These are phyloP conservation scores for Papilio polyxenes DNA, from an alignment of 1,140 invertebrate species.

Conservation along the genomic window DNA sequence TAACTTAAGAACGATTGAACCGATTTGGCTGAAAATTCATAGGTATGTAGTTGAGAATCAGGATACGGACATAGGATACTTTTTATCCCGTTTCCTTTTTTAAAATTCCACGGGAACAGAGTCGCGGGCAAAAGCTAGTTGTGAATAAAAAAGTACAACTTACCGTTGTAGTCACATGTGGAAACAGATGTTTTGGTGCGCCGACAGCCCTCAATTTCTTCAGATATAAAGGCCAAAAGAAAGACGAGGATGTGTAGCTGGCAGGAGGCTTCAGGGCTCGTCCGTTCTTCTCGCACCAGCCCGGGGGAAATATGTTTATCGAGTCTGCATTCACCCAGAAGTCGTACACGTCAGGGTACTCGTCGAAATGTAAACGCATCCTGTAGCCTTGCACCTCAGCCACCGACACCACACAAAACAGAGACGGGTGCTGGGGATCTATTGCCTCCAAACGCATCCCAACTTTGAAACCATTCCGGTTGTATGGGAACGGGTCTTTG, in stretches of 20 bases:
- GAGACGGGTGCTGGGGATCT: conserved; percentile 93
- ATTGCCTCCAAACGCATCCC: conserved; percentile 97
- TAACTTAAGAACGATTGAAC: no score
- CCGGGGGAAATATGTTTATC: conserved; percentile 93
- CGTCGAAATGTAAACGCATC: conserved; percentile 95
- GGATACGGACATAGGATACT: no score
- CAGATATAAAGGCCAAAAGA: conserved; percentile 93
- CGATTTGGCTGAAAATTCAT: no score
- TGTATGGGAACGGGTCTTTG: conserved; percentile 88
- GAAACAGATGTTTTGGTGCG: conserved; percentile 90
- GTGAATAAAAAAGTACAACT: conserved; percentile 45
- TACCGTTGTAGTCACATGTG: conserved; percentile 76
- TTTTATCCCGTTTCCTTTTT: no score
- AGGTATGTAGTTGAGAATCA: no score
- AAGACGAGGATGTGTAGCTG: conserved; percentile 83
- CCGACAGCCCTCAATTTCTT: conserved; percentile 88
- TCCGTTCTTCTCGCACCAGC: conserved; percentile 94
- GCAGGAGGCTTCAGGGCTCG: conserved; percentile 89
- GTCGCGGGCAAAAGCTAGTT: no score
- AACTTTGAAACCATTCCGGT: conserved; percentile 87
- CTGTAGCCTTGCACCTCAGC: conserved; percentile 91
- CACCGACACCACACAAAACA: conserved; percentile 94
- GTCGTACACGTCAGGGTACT: conserved; percentile 93
- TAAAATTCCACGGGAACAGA: no score
- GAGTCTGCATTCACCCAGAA: conserved; percentile 97